Conservation (phyloP, 1,140 invertebrate genomes). For the Halyomorpha halys region DNA sequence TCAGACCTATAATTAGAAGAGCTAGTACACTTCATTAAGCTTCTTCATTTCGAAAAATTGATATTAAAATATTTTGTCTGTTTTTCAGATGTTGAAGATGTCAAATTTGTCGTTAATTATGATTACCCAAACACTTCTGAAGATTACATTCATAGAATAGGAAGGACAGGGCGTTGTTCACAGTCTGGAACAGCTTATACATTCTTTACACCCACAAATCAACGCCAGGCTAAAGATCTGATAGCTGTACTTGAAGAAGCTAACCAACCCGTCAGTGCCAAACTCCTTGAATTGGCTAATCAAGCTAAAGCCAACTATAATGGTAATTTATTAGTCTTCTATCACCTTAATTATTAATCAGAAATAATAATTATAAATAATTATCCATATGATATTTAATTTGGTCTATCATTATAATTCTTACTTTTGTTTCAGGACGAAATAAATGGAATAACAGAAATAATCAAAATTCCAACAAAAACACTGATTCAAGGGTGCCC, state of each 20-base stretch:
- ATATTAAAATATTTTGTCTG: background rate
- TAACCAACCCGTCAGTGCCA: slow-evolving; percentile 79
- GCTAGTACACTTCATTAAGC: no score
- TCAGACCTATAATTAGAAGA: no score
- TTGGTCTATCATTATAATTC: no score
- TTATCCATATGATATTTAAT: no score
- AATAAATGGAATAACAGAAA: slow-evolving; percentile 9
- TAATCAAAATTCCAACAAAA: background rate
- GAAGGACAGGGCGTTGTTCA: slow-evolving; percentile 87
- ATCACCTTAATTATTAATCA: background rate
- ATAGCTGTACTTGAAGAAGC: slow-evolving; percentile 88
- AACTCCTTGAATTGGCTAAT: slow-evolving; percentile 50
- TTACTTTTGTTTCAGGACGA: background rate
- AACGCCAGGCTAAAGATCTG: slow-evolving; percentile 84
- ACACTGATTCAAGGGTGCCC: background rate
- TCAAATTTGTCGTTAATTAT: slow-evolving; percentile 99
- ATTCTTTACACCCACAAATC: slow-evolving; percentile 90
- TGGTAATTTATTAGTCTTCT: slow-evolving; percentile 24
- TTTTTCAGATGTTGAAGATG: slow-evolving; percentile 93
- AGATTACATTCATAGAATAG: slow-evolving; percentile 99
- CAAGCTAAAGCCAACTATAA: slow-evolving; percentile 30
- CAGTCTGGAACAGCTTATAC: slow-evolving; percentile 97
- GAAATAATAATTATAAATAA: no score
- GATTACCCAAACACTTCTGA: slow-evolving; percentile 98
- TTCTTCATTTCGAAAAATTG: no score